Evolutionary conservation across 2,888 invertebrate genomes (phyloP), one percentile per base, ranked within the genome.

Genomic region (Cantharis rustica): DNA sequence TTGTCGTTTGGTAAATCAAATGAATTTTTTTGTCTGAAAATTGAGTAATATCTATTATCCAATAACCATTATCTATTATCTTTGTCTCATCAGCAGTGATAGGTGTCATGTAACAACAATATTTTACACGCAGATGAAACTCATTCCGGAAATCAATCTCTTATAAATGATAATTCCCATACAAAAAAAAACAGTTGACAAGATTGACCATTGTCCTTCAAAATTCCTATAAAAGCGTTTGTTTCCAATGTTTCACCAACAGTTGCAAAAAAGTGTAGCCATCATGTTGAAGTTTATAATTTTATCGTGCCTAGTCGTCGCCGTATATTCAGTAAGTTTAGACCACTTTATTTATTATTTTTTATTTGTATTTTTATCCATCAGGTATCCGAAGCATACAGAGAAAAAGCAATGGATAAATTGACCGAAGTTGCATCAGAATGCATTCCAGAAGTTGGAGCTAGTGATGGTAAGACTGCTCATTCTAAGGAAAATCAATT

Each of bases 401-500:
- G 63, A 66, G 26, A 61, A 10, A 75, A 80, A 26, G 61, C 77
- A 10, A 26, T 78, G 77, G 86, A 85, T 13, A 82, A 86, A 76
- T 77, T 81, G 13, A 61, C 80, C 1, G 82, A 82, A 47, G 72
- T 70, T 16, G 81, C 82, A 7, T 82, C 83, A 16, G 80, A 80
- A 27, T 88, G 88, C 79, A 84, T 86, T 23, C 82, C 83, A 2
- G 84, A 86, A 77, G 68, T 82, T 26, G 85, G 86, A 5, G 87
- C 87, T 71, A 85, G 83, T 15, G 86, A 87, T 80, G 87, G 88
- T 87, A 20, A 66, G 64, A 7, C 7, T n/a, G 4, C n/a, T n/a
- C n/a, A 9, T 66, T 17, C 5, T 7, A 9, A 9, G 7, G 10
- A 16, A 20, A 20, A 66, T 17, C 1, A n/a, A 20, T 2, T 20